Conservation (phyloP, 92 coral and sea anemone species). For the Palythoa grandiflora region DNA sequence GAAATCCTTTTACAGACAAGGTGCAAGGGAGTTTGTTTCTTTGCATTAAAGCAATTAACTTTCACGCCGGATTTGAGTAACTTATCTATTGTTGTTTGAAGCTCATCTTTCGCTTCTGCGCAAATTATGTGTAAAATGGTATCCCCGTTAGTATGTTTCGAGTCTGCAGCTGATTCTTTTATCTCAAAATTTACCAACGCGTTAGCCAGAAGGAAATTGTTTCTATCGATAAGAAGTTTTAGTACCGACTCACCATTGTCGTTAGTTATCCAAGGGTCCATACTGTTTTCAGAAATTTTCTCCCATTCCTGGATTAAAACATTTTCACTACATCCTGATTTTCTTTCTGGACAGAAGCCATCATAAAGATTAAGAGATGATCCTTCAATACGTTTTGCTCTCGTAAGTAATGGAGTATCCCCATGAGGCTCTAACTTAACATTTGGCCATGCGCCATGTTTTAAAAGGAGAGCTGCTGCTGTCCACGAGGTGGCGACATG, state of each 20-base stretch:
- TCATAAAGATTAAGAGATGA: not conserved
- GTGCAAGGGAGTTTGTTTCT: not conserved
- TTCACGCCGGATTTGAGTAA: not conserved
- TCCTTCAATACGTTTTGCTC: not conserved
- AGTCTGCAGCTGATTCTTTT: not conserved
- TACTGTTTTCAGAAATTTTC: not conserved
- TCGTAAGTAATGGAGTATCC: not conserved
- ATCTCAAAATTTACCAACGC: not conserved
- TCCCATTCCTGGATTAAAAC: not conserved
- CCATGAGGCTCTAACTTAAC: not conserved
- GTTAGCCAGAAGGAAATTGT: not conserved
- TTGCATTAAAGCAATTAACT: not conserved
- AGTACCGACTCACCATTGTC: not conserved
- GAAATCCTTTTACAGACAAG: conserved; percentile 1
- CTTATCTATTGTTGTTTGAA: not conserved
- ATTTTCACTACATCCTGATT: not conserved
- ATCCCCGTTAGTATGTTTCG: not conserved
- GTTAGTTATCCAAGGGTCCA: conserved; percentile 14
- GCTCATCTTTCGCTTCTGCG: too few relatives aligned
- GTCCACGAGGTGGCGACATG: not conserved
- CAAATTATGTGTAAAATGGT: not conserved
- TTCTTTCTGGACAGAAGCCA: not conserved
- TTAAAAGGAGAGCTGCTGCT: not conserved
- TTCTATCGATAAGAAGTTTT: not conserved
- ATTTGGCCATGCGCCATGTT: not conserved